These are phyloP conservation scores for Notarius quadriscutis DNA, from an alignment of 2,113 vertebrate species.

Conservation along the genomic window DNA sequence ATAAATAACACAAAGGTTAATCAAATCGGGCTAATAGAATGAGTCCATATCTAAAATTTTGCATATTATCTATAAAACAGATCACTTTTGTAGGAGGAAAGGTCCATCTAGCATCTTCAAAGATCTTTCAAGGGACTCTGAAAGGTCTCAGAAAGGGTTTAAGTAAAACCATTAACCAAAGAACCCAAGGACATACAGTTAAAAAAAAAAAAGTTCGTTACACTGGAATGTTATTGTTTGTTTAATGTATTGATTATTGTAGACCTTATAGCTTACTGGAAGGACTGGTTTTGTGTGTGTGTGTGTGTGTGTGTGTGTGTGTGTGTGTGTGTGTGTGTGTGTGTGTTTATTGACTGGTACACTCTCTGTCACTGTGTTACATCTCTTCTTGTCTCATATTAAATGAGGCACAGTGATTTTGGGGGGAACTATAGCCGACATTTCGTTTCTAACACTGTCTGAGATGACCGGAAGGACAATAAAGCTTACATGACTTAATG, in stretches of 20 bases:
- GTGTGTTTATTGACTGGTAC: not conserved
- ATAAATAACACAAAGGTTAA: not conserved
- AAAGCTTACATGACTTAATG: not conserved
- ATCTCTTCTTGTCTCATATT: not conserved
- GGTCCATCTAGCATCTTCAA: not conserved
- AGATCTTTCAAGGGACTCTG: not conserved
- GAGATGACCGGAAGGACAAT: not conserved
- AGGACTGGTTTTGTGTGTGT: not conserved
- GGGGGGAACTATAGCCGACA: not conserved
- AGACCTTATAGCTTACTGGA: not conserved
- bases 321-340: not conserved
- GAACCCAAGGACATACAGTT: not conserved
- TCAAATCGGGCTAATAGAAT: not conserved
- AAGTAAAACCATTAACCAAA: not conserved
- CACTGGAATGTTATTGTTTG: too few relatives aligned
- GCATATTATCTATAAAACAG: not conserved
- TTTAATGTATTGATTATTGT: not conserved
- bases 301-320: not conserved
- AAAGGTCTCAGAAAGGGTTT: not conserved
- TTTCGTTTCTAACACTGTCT: not conserved
- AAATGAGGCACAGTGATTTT: not conserved
- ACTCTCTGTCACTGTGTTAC: not conserved
- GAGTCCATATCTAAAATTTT: not conserved
- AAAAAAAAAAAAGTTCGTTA: not conserved
- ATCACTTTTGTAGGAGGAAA: not conserved